Conservation (phyloP, 2,113 vertebrate genomes). For the Nothobranchius furzeri region DNA sequence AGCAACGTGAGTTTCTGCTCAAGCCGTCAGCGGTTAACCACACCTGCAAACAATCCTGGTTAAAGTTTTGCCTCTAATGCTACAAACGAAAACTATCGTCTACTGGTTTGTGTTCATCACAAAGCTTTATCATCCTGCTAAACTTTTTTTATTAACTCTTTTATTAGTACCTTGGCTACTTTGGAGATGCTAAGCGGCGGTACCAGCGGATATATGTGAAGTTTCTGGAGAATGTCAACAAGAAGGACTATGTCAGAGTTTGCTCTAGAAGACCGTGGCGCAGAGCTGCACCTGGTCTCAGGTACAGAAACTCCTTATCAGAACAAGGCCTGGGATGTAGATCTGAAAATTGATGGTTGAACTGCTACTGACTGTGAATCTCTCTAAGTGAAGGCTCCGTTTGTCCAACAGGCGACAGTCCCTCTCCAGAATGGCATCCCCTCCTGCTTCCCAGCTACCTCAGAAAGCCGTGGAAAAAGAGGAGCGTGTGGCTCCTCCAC, state of each 20-base stretch:
- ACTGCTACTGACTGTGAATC: background rate
- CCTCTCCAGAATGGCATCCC: conserved; percentile 70
- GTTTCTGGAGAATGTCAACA: conserved; percentile 93
- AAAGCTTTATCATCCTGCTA: background rate
- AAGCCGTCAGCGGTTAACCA: background rate
- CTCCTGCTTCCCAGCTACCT: conserved; percentile 63
- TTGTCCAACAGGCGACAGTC: conserved; percentile 67
- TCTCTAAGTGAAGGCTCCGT: background rate
- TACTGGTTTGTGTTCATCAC: background rate
- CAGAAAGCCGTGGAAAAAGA: conserved; percentile 62
- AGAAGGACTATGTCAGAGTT: conserved; percentile 92
- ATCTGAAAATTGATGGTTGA: background rate
- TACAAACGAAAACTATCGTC: background rate
- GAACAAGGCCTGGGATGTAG: background rate
- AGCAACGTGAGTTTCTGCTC: conserved; percentile 86
- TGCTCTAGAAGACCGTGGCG: conserved; percentile 91
- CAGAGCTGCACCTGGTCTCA: conserved; percentile 82
- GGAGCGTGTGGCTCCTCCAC: conserved; percentile 63
- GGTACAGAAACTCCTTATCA: conserved; percentile 67
- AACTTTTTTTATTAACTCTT: background rate
- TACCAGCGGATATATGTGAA: conserved; percentile 94
- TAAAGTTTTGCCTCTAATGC: background rate
- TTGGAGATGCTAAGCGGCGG: conserved; percentile 89
- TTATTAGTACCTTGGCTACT: conserved; percentile 89
- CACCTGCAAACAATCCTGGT: conserved; percentile 6